phyloP scores from a whole-genome alignment of 2,888 invertebrate genomes.

The Leucophenga montana region DNA sequence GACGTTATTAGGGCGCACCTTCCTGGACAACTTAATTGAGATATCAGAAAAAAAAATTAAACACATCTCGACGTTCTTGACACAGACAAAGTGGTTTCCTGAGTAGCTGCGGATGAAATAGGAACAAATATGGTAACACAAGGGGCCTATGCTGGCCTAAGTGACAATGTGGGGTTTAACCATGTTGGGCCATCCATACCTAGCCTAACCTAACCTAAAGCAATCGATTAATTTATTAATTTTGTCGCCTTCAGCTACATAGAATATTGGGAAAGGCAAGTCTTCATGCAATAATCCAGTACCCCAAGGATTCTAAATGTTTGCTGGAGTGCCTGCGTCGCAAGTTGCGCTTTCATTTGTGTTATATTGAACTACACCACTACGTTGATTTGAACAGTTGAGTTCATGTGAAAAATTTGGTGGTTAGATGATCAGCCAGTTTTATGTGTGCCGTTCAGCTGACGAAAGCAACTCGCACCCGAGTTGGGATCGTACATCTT shows the following conservation, averaged over 20 bases:
- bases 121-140: too few species aligned
- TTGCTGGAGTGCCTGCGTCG: constrained; percentile 72
- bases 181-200: too few species aligned
- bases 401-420: constrained; percentile 80
- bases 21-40: too few species aligned
- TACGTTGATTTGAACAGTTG: constrained; percentile 87
- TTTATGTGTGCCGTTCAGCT: constrained; percentile 95
- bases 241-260: constrained; percentile 77
- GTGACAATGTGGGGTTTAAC: too few species aligned
- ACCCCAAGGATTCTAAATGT: constrained; percentile 86
- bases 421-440: constrained; percentile 92
- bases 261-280: constrained; percentile 92
- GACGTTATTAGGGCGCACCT: too few species aligned
- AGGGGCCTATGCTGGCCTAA: too few species aligned
- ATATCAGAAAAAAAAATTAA: too few species aligned
- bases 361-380: constrained; percentile 71
- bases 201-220: too few species aligned
- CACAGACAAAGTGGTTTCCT: too few species aligned
- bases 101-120: too few species aligned
- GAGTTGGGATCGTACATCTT: constrained; percentile 85
- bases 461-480: constrained; percentile 88
- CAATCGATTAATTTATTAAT: constrained; percentile 78
- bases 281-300: constrained; percentile 84
- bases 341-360: constrained; percentile 70
- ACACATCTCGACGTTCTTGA: too few species aligned